Percentiles rank a stretch among this genome's conserved stretches.
phyloP scores from a whole-genome alignment of 2,888 invertebrate genomes.

The Dioctria rufipes region DNA sequence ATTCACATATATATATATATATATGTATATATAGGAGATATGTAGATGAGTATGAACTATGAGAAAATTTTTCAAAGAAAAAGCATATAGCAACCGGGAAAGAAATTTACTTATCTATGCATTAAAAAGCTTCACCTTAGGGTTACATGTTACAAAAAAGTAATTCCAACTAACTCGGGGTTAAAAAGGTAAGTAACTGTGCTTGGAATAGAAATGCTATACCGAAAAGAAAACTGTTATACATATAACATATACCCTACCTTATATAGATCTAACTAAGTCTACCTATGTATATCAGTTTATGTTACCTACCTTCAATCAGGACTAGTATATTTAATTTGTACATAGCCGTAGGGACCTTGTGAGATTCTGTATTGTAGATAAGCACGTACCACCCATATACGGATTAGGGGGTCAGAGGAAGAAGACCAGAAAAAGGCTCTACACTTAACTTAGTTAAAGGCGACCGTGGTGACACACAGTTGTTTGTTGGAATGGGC shows the following conservation, averaged over 20 bases:
- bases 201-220: constrained; percentile 33
- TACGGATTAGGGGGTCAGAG: neutral
- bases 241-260: neutral
- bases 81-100: no score
- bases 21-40: no score
- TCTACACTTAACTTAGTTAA: neutral
- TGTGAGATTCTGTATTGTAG: neutral
- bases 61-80: no score
- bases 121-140: constrained; percentile 33
- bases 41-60: no score
- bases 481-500: neutral
- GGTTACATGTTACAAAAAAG: constrained; percentile 28
- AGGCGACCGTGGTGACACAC: neutral
- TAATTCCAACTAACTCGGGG: neutral
- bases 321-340: constrained; percentile 16
- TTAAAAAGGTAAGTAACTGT: constrained; percentile 5
- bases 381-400: neutral
- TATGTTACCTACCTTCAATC: constrained; percentile 18
- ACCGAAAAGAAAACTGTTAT: constrained; percentile 33
- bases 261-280: neutral
- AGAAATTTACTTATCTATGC: constrained; percentile 31
- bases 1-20: no score
- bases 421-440: neutral
- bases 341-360: constrained; percentile 10
- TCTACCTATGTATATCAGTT: neutral